phyloP scores from a whole-genome alignment of 30 jellyfish, hydroid and myxozoan genomes.

The Catostylus mosaicus region DNA sequence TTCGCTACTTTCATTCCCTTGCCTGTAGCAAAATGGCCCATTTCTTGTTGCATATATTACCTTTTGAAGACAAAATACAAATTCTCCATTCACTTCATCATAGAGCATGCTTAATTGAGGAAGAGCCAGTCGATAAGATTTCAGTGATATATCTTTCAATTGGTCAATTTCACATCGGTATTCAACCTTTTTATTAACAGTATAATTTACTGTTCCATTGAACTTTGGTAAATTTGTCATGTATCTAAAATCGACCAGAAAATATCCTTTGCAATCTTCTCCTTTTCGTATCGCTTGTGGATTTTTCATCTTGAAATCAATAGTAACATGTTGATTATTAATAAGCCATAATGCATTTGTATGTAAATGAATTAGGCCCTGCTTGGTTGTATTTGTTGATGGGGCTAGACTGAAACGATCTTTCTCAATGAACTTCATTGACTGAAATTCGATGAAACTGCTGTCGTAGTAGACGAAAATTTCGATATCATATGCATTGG shows the following conservation, averaged over 20 bases:
- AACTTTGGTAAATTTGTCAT: conserved; percentile 19
- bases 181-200: background rate
- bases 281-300: background rate
- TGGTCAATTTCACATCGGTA: conserved; percentile 3
- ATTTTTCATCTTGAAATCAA: conserved; percentile 3
- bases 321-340: conserved; percentile 5
- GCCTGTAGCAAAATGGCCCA: background rate
- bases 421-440: background rate
- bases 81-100: conserved; percentile 29
- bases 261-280: background rate
- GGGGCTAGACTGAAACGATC: conserved; percentile 3
- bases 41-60: background rate
- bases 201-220: conserved; percentile 8
- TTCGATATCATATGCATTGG: conserved; percentile 6
- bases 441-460: conserved; percentile 1
- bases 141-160: background rate
- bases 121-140: background rate
- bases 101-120: conserved; percentile 38
- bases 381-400: conserved; percentile 20
- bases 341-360: conserved; percentile 35
- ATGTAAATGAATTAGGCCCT: conserved; percentile 16
- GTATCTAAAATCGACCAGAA: conserved; percentile 23
- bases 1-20: background rate
- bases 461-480: background rate
- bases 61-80: too few species aligned